Conservation (phyloP, 2,113 vertebrate species). For the Lagenorhynchus albirostris region DNA sequence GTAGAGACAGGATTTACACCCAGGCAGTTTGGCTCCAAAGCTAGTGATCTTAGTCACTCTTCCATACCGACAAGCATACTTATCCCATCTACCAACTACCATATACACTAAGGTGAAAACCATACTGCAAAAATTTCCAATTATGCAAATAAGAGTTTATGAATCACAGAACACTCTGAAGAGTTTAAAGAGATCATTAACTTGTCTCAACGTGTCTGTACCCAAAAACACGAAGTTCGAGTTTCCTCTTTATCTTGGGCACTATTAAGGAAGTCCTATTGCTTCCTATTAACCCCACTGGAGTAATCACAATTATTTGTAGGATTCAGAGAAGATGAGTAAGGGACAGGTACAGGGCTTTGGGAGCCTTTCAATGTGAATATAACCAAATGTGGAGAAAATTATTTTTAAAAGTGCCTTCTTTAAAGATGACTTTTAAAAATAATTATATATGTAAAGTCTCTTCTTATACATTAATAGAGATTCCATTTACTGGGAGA, state of each 20-base stretch:
- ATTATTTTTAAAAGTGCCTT: neutral
- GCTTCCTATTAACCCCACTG: neutral
- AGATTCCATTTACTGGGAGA: neutral
- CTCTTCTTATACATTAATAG: neutral
- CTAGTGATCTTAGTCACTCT: neutral
- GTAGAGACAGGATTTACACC: neutral
- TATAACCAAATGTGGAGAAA: neutral
- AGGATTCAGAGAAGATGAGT: neutral
- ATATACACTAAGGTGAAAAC: neutral
- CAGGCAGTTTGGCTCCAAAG: neutral
- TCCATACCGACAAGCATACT: neutral
- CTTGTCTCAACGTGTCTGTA: neutral
- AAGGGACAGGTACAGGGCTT: neutral
- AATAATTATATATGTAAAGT: neutral
- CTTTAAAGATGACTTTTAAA: neutral
- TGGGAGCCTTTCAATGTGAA: neutral
- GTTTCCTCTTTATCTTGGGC: neutral
- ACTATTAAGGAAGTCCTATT: neutral
- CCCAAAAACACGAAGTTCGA: neutral
- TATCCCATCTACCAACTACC: neutral
- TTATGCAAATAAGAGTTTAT: constrained; percentile 1
- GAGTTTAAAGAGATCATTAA: constrained; percentile 15
- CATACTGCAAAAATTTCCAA: neutral
- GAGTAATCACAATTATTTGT: neutral
- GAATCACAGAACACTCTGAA: neutral